Conservation (phyloP, 2,888 invertebrate species). For the Oxyteleia sp. region DNA sequence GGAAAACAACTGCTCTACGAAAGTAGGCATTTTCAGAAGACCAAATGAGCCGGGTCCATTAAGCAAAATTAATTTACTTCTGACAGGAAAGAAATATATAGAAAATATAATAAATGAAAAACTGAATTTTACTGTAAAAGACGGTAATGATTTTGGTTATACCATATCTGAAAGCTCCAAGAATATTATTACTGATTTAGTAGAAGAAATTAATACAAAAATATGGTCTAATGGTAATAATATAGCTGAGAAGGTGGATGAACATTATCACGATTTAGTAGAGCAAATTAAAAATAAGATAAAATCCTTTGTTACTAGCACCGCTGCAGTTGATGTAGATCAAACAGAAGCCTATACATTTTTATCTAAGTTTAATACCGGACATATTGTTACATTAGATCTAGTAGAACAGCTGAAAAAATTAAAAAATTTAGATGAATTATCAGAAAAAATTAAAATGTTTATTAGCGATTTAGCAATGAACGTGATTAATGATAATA, state of each 20-base stretch:
- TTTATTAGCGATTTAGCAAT: too few species aligned
- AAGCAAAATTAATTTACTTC: not conserved
- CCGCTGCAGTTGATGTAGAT: not conserved
- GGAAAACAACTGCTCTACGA: not conserved
- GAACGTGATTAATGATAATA: too few species aligned
- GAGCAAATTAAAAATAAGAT: not conserved
- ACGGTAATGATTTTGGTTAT: too few species aligned
- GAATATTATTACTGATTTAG: too few species aligned
- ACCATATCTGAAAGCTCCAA: too few species aligned
- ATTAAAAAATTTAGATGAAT: too few species aligned
- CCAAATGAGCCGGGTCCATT: not conserved
- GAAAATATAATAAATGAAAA: too few species aligned
- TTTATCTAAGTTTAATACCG: too few species aligned
- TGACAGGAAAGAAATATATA: not conserved
- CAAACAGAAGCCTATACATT: not conserved
- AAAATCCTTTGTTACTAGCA: not conserved
- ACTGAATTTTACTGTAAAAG: too few species aligned
- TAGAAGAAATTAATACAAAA: not conserved
- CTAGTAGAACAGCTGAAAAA: not conserved
- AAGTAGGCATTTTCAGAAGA: not conserved
- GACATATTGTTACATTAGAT: not conserved
- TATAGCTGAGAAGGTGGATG: not conserved
- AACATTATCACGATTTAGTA: not conserved
- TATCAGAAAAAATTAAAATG: too few species aligned
- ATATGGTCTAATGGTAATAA: not conserved